phyloP scores from a whole-genome alignment of 1,140 invertebrate species.

The Diuraphis noxia region DNA sequence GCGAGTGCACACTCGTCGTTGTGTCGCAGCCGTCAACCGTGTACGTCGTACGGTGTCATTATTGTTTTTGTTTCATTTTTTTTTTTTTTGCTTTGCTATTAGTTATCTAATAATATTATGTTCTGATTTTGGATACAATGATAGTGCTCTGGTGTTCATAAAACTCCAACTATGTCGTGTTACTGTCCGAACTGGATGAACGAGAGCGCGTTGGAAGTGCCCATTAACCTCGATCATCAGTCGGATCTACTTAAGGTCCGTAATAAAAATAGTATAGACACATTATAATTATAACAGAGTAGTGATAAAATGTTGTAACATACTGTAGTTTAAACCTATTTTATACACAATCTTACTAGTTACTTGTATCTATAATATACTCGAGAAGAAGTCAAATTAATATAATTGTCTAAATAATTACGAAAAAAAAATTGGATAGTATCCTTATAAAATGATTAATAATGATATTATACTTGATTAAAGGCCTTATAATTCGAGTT shows the following conservation, averaged over 20 bases:
- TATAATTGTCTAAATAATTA: not conserved
- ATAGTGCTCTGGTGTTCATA: conserved; percentile 9
- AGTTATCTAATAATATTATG: not conserved
- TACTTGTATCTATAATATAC: too few species aligned
- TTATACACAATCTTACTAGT: not conserved
- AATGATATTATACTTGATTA: not conserved
- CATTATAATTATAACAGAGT: not conserved
- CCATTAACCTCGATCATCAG: conserved; percentile 75
- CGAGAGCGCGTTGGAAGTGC: conserved; percentile 69
- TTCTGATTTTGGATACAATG: not conserved
- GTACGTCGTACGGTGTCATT: not conserved
- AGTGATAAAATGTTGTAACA: not conserved
- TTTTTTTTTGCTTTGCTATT: not conserved
- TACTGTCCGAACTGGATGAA: conserved; percentile 64
- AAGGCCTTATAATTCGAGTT: too few species aligned
- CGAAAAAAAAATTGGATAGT: not conserved
- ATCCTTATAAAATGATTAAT: not conserved
- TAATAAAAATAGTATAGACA: not conserved
- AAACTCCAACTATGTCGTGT: conserved; percentile 23
- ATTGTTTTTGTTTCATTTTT: not conserved
- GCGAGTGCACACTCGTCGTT: not conserved
- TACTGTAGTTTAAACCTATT: not conserved
- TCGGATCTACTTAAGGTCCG: conserved; percentile 77
- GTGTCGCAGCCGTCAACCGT: not conserved
- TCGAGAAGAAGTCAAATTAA: not conserved